Conservation (phyloP, 2,797 vertebrate genomes). For the Parauchenoglanis ngamensis region DNA sequence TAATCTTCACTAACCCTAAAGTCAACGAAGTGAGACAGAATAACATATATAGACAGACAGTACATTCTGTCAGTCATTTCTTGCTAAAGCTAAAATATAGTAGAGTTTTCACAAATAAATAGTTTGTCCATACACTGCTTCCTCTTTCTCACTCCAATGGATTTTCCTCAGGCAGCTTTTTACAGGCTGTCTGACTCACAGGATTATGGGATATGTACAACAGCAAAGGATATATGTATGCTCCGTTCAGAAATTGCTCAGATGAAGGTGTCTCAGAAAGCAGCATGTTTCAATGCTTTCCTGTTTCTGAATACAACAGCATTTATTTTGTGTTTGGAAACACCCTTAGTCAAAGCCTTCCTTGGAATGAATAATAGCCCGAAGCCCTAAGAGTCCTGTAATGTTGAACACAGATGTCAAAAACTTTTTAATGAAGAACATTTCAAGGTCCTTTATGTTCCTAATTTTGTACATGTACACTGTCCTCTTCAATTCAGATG, state of each 20-base stretch:
- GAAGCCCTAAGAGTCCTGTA: not conserved
- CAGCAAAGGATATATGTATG: not conserved
- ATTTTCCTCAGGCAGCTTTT: not conserved
- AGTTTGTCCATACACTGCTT: not conserved
- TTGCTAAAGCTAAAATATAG: not conserved
- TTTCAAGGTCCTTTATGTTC: not conserved
- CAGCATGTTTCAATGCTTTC: not conserved
- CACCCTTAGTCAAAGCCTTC: not conserved
- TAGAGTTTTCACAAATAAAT: not conserved
- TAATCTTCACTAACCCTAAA: not conserved
- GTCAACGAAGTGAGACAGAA: not conserved
- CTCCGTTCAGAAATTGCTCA: too few relatives aligned
- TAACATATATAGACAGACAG: not conserved
- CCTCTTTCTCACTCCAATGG: not conserved
- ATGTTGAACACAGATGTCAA: not conserved
- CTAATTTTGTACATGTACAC: not conserved
- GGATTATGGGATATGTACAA: not conserved
- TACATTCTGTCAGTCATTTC: not conserved
- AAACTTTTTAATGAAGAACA: not conserved
- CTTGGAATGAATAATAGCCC: not conserved
- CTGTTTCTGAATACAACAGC: not conserved
- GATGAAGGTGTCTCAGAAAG: not conserved
- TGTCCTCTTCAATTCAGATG: not conserved
- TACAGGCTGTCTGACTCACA: not conserved
- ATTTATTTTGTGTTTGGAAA: not conserved